Evolutionary conservation across 2,888 invertebrate species (phyloP), one percentile per base, ranked within the genome.

Genomic region (Ennomos fuscantarius): DNA sequence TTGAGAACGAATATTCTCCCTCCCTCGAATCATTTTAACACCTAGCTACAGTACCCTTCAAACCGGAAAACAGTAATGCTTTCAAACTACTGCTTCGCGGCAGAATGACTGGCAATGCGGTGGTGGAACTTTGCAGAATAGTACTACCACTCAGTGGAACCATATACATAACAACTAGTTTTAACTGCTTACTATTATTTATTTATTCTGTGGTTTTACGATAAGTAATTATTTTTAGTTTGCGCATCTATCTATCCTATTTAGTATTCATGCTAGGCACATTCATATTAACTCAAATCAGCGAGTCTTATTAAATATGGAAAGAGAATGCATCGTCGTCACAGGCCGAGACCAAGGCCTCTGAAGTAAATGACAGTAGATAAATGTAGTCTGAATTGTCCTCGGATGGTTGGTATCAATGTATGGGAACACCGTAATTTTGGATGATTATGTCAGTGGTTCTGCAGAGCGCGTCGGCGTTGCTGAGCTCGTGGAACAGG

Each of bases 381-480:
- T 79, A 77, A 79, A 78, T 79, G 76, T 78, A 79, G 78, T 78
- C 78, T 78, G 76, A 81, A 84, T 83, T 86, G 84, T 83, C 82
- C 79, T 81, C 81, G 76, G 70, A 71, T 73, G 70, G 77, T 73
- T 76, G 74, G 71, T 72, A 73, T n/a, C n/a, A n/a, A n/a, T n/a
- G n/a, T 78, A 78, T 78, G 76, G 81, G 81, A 84, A 80, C 79
- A 66, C 64, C 62, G 79, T 84, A 81, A 87, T 86, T 85, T 86
- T 65, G 76, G 81, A 74, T 80, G 85, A 84, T 88, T 90, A 87
- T 86, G 84, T 89, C 86, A 88, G 82, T 74, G 76, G 84, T 84
- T 84, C 82, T 82, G 75, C 72, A 76, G 79, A 78, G 74, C 81
- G 85, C 82, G 82, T 82, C 72, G 80, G 81, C 76, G 84, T 84